A percentile compares a stretch with the other conserved stretches of the same genome.
phyloP scores from a whole-genome alignment of 2,888 invertebrate genomes.

The Oligia strigilis region DNA sequence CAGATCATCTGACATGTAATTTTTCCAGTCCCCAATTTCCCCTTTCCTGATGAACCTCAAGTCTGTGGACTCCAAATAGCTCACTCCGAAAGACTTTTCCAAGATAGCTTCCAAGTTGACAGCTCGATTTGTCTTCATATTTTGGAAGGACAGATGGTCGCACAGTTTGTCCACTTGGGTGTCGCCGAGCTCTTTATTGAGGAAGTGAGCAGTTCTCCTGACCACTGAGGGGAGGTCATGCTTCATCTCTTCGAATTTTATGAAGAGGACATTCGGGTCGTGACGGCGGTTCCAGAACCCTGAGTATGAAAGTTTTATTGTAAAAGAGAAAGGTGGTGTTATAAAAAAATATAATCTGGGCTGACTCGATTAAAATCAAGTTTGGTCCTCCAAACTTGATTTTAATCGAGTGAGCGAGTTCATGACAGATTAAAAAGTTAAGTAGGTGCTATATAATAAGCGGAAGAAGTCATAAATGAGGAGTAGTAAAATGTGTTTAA shows the following conservation, averaged over 20 bases:
- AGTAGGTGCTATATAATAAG: too few species aligned
- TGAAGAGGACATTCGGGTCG: constrained; percentile 93
- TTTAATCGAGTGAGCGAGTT: neutral
- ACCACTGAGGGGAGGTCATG: constrained; percentile 92
- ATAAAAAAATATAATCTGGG: neutral
- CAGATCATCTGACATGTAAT: constrained; percentile 94
- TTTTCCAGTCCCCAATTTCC: constrained; percentile 95
- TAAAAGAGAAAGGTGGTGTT: neutral
- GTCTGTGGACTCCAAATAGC: constrained; percentile 87
- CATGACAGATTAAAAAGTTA: neutral
- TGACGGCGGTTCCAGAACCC: constrained; percentile 93
- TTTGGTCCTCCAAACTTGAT: too few species aligned
- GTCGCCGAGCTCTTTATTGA: constrained; percentile 92
- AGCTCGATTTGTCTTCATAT: constrained; percentile 95
- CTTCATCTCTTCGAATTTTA: constrained; percentile 96
- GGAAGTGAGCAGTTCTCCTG: constrained; percentile 93
- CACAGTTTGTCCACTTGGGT: constrained; percentile 92
- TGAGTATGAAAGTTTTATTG: constrained; percentile 56
- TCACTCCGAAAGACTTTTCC: constrained; percentile 87
- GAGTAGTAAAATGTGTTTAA: too few species aligned
- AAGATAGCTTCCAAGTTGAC: constrained; percentile 93
- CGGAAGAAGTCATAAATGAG: too few species aligned
- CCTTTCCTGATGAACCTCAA: constrained; percentile 94
- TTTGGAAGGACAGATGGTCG: constrained; percentile 94
- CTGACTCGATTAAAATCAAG: too few species aligned